A percentile compares a stretch with the other conserved stretches of the same genome.
These are phyloP conservation scores for Malurus leucopterus DNA, from an alignment of 2,797 vertebrate species.

Conservation along the genomic window DNA sequence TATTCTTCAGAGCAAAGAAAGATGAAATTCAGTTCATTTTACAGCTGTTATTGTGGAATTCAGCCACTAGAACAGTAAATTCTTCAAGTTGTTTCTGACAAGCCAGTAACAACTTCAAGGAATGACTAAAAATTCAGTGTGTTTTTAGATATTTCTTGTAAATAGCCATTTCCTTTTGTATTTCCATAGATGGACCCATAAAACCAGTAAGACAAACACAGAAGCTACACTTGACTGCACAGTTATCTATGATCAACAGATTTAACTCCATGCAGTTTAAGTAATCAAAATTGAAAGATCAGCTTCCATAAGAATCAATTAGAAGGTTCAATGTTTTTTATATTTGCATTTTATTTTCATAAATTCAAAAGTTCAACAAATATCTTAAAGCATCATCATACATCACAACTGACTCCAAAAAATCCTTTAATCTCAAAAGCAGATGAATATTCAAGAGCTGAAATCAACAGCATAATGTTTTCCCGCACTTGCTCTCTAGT, in stretches of 20 bases:
- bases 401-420: background rate
- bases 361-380: background rate
- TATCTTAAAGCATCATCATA: background rate
- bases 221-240: background rate
- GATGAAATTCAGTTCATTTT: background rate
- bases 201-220: background rate
- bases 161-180: background rate
- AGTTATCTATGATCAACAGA: background rate
- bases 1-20: background rate
- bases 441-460: background rate
- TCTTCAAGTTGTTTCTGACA: background rate
- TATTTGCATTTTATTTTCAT: constrained; percentile 30
- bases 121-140: background rate
- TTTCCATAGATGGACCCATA: background rate
- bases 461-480: background rate
- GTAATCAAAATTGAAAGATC: background rate
- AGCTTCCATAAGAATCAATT: background rate
- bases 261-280: background rate
- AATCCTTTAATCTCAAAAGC: background rate
- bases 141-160: background rate
- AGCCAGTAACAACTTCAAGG: background rate
- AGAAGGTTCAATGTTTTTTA: background rate
- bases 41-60: background rate
- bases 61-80: background rate
- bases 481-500: background rate